phyloP scores from a whole-genome alignment of 2,113 vertebrate genomes.

The Epinephelus cyanopodus region DNA sequence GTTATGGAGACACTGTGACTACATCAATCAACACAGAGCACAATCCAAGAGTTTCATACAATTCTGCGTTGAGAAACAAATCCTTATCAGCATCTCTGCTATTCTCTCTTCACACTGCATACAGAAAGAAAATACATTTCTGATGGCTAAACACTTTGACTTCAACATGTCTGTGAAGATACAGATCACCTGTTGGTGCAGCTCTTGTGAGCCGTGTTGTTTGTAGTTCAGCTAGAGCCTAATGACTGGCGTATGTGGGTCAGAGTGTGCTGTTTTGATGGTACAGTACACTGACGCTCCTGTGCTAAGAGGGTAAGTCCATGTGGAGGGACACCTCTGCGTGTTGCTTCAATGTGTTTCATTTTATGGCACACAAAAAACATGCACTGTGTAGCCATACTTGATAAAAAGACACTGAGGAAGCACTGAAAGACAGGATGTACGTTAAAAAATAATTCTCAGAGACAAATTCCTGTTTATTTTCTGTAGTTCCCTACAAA shows the following conservation, averaged over 20 bases:
- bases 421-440: neutral
- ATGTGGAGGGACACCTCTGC: neutral
- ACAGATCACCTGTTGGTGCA: neutral
- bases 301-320: neutral
- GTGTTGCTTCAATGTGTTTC: neutral
- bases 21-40: conserved; percentile 11
- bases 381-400: neutral
- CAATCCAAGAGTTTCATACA: conserved; percentile 4
- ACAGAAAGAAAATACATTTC: neutral
- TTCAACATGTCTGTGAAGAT: neutral
- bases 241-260: conserved; percentile 16
- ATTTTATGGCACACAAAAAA: neutral
- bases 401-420: neutral
- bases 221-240: neutral
- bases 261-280: conserved; percentile 16
- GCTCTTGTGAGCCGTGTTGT: conserved; percentile 1
- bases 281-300: neutral
- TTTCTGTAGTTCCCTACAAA: neutral
- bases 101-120: neutral
- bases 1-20: conserved; percentile 17
- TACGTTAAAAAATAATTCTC: neutral
- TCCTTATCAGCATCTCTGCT: neutral
- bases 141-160: neutral
- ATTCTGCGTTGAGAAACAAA: neutral
- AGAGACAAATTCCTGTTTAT: neutral